These are phyloP conservation scores for Mugil cephalus DNA, from an alignment of 2,113 vertebrate species.

Conservation along the genomic window DNA sequence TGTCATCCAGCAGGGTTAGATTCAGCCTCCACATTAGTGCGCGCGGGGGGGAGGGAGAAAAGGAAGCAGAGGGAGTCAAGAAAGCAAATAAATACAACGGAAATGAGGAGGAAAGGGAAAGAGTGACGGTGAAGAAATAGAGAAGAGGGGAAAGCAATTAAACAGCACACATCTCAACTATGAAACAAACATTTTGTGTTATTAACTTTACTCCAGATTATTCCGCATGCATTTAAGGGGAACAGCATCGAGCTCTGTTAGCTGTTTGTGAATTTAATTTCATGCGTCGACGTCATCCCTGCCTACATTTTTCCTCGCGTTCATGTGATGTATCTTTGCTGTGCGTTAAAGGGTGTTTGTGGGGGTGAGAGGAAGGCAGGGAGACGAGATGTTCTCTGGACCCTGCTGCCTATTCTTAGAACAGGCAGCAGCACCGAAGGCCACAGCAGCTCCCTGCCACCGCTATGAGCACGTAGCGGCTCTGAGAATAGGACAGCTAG, in stretches of 20 bases:
- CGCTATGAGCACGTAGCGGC: conserved; percentile 47
- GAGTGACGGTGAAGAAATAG: neutral
- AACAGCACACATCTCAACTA: conserved; percentile 9
- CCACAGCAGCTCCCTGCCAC: conserved; percentile 67
- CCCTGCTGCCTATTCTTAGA: conserved; percentile 77
- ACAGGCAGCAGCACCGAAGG: conserved; percentile 68
- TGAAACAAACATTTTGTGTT: neutral
- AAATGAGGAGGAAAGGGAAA: conserved; percentile 21
- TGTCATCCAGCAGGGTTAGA: conserved; percentile 79
- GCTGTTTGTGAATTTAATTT: too few species aligned
- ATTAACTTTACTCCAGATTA: conserved; percentile 21
- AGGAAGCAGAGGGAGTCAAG: conserved; percentile 27
- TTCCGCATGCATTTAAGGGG: conserved; percentile 6
- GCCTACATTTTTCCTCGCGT: conserved; percentile 4
- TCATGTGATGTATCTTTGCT: conserved; percentile 18
- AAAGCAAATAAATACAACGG: conserved; percentile 38
- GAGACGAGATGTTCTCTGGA: conserved; percentile 62
- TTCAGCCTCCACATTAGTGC: conserved; percentile 75
- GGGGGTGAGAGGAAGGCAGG: conserved; percentile 26
- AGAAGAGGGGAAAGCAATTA: conserved; percentile 23
- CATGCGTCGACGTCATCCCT: neutral
- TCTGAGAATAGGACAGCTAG: conserved; percentile 70
- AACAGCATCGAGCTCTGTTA: conserved; percentile 12
- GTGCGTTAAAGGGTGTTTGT: conserved; percentile 14
- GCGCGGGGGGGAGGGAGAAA: conserved; percentile 35